A percentile compares a stretch with the other conserved stretches of the same genome.
phyloP scores from a whole-genome alignment of 2,888 invertebrate genomes.

The Leptarthrus brevirostris region DNA sequence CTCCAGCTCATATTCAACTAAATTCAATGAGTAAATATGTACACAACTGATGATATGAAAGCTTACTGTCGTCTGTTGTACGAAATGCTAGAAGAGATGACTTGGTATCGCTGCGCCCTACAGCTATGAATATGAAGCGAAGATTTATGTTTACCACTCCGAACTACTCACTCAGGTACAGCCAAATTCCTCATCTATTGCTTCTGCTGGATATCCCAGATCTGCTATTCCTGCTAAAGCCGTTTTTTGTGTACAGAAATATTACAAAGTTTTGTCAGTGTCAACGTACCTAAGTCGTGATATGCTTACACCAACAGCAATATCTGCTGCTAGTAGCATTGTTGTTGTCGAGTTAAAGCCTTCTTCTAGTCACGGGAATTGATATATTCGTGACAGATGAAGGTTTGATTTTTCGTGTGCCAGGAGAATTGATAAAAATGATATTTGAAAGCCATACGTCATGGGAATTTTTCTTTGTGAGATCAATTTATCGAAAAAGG shows the following conservation, averaged over 20 bases:
- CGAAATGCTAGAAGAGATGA: background rate
- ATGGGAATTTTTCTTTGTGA: too few species aligned
- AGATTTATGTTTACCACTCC: conserved; percentile 36
- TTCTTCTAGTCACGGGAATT: conserved; percentile 33
- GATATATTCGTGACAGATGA: conserved; percentile 5
- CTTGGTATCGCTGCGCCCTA: background rate
- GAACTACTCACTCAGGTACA: conserved; percentile 17
- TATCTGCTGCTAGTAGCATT: conserved; percentile 6
- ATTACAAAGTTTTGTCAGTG: background rate
- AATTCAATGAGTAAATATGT: conserved; percentile 42
- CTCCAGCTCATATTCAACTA: conserved; percentile 23
- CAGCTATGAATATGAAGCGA: background rate
- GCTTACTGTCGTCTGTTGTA: conserved; percentile 12
- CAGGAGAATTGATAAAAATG: conserved; percentile 13
- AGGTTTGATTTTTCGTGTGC: background rate
- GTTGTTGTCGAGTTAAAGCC: conserved; percentile 9
- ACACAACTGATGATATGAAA: conserved; percentile 33
- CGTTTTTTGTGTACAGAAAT: background rate
- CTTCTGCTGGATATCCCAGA: background rate
- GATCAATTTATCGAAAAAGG: too few species aligned
- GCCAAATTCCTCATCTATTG: background rate
- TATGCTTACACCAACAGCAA: conserved; percentile 22
- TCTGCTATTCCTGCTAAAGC: background rate
- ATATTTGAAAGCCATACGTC: background rate
- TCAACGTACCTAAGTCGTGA: conserved; percentile 30